Evolutionary conservation across 2,888 invertebrate species (phyloP), one percentile per base, ranked within the genome.

Genomic region (Chesias legatella): DNA sequence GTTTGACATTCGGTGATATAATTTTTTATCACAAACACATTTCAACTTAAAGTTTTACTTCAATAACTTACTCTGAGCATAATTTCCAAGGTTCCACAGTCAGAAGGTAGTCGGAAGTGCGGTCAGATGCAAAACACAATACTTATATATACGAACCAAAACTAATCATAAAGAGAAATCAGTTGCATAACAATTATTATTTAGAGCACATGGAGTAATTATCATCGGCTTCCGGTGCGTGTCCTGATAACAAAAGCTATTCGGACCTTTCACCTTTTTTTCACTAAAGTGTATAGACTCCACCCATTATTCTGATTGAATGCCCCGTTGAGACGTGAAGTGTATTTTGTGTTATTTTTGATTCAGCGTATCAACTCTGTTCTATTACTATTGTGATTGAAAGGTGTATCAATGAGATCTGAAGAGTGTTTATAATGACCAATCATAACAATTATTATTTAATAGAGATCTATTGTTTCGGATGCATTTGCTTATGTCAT

Each of bases 111-210:
- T 58, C 56, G 58, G 59, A 69, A 68, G 60, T 67, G 60, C 36
- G 48, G 39, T 51, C 58, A 52, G 62, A 63, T 58, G 51, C 49
- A 56, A 58, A 56, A 32, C 39, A 43, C 51, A 58, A 56, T 60
- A 63, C 66, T 72, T 68, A 58, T 69, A 61, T 67, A 67, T 17
- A 17, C 13, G 3, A 17, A 5, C 55, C 56, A 51, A 43, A 46
- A 53, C 51, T 60, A 63, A 65, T 63, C 54, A 65, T 43, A 58
- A 60, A 67, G 62, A 65, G 63, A 68, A 66, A 67, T 65, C 62
- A 58, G 50, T 66, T 69, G 58, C 51, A 55, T 65, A 71, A 68
- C 46, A 50, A 51, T 50, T 53, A 55, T 58, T 46, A 55, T 56
- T 60, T 58, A 50, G 57, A 53, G 35, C 49, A 63, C 53, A 56